These are phyloP conservation scores for Alethe diademata DNA, from an alignment of 2,113 vertebrate genomes.

Conservation along the genomic window DNA sequence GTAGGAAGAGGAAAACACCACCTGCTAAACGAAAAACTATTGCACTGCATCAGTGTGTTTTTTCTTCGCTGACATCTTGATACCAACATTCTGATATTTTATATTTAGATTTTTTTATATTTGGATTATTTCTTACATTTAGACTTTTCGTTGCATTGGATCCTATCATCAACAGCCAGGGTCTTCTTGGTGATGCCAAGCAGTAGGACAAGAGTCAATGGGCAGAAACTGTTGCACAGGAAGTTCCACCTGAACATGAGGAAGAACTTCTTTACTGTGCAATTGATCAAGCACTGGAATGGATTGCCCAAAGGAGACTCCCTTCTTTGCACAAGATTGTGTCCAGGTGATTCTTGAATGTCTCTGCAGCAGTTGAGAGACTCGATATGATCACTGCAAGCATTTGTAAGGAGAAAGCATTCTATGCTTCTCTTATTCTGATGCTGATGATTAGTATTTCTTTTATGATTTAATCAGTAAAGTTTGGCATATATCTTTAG, in stretches of 20 bases:
- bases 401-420: neutral
- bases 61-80: rapidly evolving
- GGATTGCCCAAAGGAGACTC: neutral
- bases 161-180: neutral
- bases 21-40: neutral
- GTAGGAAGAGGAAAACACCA: neutral
- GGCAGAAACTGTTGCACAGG: neutral
- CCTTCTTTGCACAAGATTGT: neutral
- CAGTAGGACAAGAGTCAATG: neutral
- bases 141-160: neutral
- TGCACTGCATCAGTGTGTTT: neutral
- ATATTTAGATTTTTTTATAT: neutral
- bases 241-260: neutral
- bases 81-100: neutral
- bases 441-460: neutral
- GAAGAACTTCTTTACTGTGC: neutral
- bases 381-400: rapidly evolving
- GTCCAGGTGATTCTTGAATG: neutral
- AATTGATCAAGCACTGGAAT: rapidly evolving
- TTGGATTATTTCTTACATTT: neutral
- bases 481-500: neutral
- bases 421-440: neutral
- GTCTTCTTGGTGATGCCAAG: neutral
- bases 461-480: neutral
- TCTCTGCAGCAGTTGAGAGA: neutral